Evolutionary conservation across 2,797 vertebrate species (phyloP).

Genomic region (Poeciliopsis gracilis): DNA sequence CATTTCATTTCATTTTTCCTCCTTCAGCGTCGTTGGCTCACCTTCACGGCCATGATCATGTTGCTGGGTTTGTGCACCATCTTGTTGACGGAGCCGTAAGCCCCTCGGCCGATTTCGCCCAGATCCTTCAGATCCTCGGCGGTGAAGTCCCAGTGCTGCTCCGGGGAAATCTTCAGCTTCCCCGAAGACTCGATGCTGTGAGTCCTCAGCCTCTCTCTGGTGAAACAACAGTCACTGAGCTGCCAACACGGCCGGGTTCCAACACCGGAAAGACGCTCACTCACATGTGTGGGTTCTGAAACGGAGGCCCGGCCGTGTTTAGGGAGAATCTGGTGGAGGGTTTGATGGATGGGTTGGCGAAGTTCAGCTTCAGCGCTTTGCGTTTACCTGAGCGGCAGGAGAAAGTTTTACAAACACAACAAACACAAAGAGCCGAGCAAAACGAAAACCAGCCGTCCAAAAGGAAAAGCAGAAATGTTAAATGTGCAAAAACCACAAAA

Average conservation of each 20-base stretch:
- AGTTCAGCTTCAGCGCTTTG: constrained; percentile 99
- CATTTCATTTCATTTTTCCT: neutral
- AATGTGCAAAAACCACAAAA: constrained; percentile 25
- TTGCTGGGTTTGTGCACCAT: constrained; percentile 98
- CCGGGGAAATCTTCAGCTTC: constrained; percentile 97
- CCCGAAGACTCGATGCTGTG: constrained; percentile 99
- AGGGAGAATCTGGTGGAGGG: constrained; percentile 92
- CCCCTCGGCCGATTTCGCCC: constrained; percentile 97
- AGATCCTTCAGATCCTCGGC: constrained; percentile 98
- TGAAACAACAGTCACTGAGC: neutral
- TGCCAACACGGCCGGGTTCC: no score
- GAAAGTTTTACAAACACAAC: neutral
- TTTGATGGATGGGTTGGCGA: constrained; percentile 97
- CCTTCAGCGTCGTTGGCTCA: constrained; percentile 46
- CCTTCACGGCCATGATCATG: constrained; percentile 99
- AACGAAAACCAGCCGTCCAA: constrained; percentile 15
- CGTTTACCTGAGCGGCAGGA: constrained; percentile 90
- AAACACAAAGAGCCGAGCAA: neutral
- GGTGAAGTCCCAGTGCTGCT: constrained; percentile 98
- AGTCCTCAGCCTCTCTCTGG: constrained; percentile 95
- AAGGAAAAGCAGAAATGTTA: constrained; percentile 1
- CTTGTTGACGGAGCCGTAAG: constrained; percentile 99
- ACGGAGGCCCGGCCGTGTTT: constrained; percentile 90
- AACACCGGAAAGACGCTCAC: constrained; percentile 56
- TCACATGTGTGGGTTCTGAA: constrained; percentile 98